Evolutionary conservation across 2,888 invertebrate genomes (phyloP), one percentile per base, ranked within the genome.

Genomic region (Osmoderma eremita): DNA sequence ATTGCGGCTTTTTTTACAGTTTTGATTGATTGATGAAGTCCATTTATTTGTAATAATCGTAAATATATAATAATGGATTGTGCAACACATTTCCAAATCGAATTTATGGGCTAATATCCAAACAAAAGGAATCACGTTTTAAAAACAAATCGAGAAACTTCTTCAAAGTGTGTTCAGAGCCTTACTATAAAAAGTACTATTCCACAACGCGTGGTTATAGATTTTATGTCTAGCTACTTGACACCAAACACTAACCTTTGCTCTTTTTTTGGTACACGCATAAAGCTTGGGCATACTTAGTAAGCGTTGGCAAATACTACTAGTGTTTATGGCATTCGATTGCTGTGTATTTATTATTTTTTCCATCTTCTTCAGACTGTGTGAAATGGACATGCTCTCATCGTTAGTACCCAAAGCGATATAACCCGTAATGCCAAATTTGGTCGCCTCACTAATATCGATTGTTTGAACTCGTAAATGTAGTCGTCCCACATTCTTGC

Each of bases 381-480:
- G 45, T 61, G 58, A 61, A 54, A 39, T 39, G 39, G 39, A 54
- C 17, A 18, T 30, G 58, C 45, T 61, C 58, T 24, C 54, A 54
- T 54, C 54, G 39, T 38, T 20, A 39, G 20, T 24, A n/a, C n/a
- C n/a, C n/a, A 45, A 38, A 5, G 38, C 38, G 10, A 36, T 61
- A 45, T 41, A 45, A 45, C 30, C 17, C 45, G 30, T 45, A 61
- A 45, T 61, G 58, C 58, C 58, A 61, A 61, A 61, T 61, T 61
- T 61, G 58, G 58, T 45, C 41, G 42, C n/a, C 36, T 45, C 42
- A 8, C n/a, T n/a, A n/a, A n/a, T 30, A 61, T 61, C 17, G 45
- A 61, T 30, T 61, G 58, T 61, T 61, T 61, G 45, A 30, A 61
- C 45, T 61, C 45, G 41, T 61, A 61, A 61, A 45, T 61, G 58